phyloP scores from a whole-genome alignment of 2,113 vertebrate species.

The Stegastes partitus region DNA sequence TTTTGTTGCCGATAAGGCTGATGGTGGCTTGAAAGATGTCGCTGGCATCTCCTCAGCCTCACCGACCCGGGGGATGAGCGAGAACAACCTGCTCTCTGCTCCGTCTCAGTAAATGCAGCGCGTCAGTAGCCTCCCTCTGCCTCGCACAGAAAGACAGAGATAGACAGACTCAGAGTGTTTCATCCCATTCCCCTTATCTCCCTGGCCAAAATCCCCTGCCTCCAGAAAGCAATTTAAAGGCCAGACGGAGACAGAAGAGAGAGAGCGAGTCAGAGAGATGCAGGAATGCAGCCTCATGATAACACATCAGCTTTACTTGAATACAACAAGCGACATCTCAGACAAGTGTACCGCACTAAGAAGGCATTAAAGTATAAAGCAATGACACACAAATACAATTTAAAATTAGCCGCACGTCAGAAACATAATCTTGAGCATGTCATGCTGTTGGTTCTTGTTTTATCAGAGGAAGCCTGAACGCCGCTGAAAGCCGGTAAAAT shows the following conservation, averaged over 20 bases:
- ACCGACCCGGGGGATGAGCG: conserved; percentile 35
- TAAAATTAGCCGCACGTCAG: too few species aligned
- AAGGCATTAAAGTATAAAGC: neutral
- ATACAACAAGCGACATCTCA: conserved; percentile 21
- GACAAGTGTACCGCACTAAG: neutral
- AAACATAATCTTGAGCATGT: too few species aligned
- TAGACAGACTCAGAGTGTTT: conserved; percentile 57
- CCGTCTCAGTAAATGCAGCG: conserved; percentile 38
- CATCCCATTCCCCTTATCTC: conserved; percentile 73
- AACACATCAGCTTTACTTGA: conserved; percentile 39
- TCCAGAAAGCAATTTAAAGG: conserved; percentile 80
- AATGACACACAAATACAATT: neutral
- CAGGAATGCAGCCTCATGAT: conserved; percentile 41
- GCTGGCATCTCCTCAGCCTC: conserved; percentile 2
- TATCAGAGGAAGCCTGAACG: too few species aligned
- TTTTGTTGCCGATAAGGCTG: conserved; percentile 27
- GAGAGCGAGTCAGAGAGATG: conserved; percentile 32
- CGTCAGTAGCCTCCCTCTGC: conserved; percentile 27
- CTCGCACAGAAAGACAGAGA: conserved; percentile 40
- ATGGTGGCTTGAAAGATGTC: conserved; percentile 7
- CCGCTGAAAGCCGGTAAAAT: too few species aligned
- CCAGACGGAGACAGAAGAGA: conserved; percentile 44
- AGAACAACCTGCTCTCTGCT: conserved; percentile 41
- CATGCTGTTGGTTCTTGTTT: too few species aligned
- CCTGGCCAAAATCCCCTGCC: conserved; percentile 66